phyloP scores from a whole-genome alignment of 2,797 vertebrate species.

The Takifugu rubripes region DNA sequence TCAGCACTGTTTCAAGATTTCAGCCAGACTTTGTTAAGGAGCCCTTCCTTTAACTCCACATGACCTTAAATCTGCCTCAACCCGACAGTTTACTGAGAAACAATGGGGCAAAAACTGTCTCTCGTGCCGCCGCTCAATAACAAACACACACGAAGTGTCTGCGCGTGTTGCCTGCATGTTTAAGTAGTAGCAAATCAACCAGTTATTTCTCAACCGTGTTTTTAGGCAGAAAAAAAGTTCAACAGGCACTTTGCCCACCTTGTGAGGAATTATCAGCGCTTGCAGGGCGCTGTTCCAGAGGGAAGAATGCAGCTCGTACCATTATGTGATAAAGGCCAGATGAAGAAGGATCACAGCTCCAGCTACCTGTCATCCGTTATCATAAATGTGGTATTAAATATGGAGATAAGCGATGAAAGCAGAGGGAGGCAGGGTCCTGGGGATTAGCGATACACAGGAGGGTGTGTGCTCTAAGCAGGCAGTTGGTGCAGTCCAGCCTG shows the following conservation, averaged over 20 bases:
- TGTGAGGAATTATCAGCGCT: conserved; percentile 50
- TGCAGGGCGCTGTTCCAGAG: conserved; percentile 26
- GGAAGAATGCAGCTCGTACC: conserved; percentile 66
- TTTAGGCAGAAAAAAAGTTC: conserved; percentile 52
- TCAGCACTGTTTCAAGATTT: conserved; percentile 23
- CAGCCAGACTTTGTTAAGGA: conserved; percentile 20
- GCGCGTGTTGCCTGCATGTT: conserved; percentile 13
- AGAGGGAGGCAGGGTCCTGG: conserved; percentile 61
- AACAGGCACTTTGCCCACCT: conserved; percentile 44
- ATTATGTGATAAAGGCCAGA: conserved; percentile 64
- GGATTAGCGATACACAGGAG: conserved; percentile 57
- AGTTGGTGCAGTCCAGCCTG: conserved; percentile 53
- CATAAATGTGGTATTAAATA: conserved; percentile 73
- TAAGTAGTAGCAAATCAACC: conserved; percentile 11
- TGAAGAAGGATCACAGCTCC: conserved; percentile 49
- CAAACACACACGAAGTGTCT: conserved; percentile 7
- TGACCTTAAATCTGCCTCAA: conserved; percentile 16
- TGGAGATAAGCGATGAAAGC: conserved; percentile 72
- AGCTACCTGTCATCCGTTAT: conserved; percentile 73
- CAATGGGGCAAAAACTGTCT: conserved; percentile 2
- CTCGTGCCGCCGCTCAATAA: conserved; percentile 8
- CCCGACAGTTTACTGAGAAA: conserved; percentile 10
- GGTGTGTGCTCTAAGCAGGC: conserved; percentile 65
- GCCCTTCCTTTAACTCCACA: conserved; percentile 27
- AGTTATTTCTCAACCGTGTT: conserved; percentile 38